phyloP scores from a whole-genome alignment of 1,140 invertebrate genomes.

The Copidosoma floridanum region DNA sequence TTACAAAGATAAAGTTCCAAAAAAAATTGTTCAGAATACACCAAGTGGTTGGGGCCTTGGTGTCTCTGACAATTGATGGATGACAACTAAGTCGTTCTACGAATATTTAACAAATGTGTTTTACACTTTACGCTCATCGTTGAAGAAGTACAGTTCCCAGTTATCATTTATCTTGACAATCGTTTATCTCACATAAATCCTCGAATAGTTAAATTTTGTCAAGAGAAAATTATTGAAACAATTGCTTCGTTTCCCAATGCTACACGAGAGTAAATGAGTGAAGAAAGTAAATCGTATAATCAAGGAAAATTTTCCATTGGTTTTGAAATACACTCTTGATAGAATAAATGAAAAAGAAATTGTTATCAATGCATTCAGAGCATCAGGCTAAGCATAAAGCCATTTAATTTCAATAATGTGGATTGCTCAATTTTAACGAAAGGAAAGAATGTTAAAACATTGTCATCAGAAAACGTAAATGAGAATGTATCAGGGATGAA shows the following conservation, averaged over 20 bases:
- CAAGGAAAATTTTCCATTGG: conserved; percentile 9
- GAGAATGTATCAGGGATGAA: background rate
- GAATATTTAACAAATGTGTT: conserved; percentile 51
- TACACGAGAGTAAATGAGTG: conserved; percentile 34
- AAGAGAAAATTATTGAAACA: conserved; percentile 37
- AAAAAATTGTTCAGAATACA: too few relatives aligned
- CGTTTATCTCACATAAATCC: conserved; percentile 31
- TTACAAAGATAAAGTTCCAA: too few relatives aligned
- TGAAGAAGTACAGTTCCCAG: conserved; percentile 34
- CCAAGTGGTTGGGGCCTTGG: too few relatives aligned
- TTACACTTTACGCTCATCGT: conserved; percentile 34
- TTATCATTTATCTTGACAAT: conserved; percentile 46
- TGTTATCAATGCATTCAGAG: conserved; percentile 5
- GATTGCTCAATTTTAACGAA: conserved; percentile 3
- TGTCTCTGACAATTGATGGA: conserved; percentile 47
- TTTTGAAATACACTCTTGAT: conserved; percentile 15
- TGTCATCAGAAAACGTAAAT: background rate
- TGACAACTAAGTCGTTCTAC: conserved; percentile 47
- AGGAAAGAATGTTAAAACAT: conserved; percentile 17
- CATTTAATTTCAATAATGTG: too few relatives aligned
- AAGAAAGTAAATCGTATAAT: conserved; percentile 11
- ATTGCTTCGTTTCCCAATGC: conserved; percentile 44
- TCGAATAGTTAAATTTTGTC: conserved; percentile 35
- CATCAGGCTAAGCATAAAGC: conserved; percentile 7
- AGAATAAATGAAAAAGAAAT: conserved; percentile 3